Evolutionary conservation across 2,888 invertebrate species (phyloP), one percentile per base, ranked within the genome.

Genomic region (Eurois occulta): DNA sequence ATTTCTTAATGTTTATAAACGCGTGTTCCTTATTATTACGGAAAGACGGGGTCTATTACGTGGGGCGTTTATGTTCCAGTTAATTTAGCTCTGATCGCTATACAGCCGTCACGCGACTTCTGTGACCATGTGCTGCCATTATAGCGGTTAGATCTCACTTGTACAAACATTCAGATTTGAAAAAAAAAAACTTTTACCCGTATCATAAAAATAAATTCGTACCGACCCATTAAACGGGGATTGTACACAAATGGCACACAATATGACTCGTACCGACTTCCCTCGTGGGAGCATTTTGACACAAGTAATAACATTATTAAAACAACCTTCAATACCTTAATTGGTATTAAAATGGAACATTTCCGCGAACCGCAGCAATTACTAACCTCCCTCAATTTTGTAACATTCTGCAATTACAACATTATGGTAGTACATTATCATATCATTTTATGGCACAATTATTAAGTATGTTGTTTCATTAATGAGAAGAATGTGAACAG

Each of bases 251-350:
- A 48, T 70, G 41, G 5, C 21, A 41, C 48, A 35, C n/a, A 28
- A 32, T 24, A 46, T 35, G 2, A n/a, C n/a, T 4, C 32, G 35
- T 28, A 43, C 0, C 43, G 13, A n/a, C 7, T 38, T 16, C 7
- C 11, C 73, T 38, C n/a, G 6, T 1, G 52, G 24, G 72, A 28
- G 69, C 46, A 18, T n/a, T 71, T 46, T 18, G 48, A 67, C 35
- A 73, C 55, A 38, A 67, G n/a, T 43, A 67, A 79, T 62, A 28
- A 72, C 21, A 67, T 79, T n/a, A 64, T 65, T 83, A 71, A 41
- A 38, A 65, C 32, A 35, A 68, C 75, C 52, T 72, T 60, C 60
- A 72, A 69, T 72, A 75, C 48, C 46, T 18, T 73, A 83, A 77
- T 81, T 69, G 41, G 21, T 38, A 65, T 60, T 65, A 43, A 80